Evolutionary conservation across 2,888 invertebrate species (phyloP).

Genomic region (Hirtodrosophila confusa): DNA sequence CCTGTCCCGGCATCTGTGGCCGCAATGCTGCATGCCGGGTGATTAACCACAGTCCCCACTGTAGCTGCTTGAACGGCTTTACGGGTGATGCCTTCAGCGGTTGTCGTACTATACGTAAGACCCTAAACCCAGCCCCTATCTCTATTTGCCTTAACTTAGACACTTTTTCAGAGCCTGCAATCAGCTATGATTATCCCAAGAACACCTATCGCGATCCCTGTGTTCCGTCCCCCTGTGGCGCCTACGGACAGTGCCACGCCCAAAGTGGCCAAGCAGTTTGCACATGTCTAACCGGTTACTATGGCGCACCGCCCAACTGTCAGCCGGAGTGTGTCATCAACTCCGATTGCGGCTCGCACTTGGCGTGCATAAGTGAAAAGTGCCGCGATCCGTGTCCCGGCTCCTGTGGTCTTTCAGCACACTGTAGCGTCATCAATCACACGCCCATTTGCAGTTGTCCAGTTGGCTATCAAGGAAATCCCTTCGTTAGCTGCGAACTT

Average conservation of each 20-base stretch:
- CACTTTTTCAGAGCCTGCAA: conserved; percentile 61
- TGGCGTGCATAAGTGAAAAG: conserved; percentile 88
- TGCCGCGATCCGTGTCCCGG: conserved; percentile 89
- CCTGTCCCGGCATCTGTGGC: conserved; percentile 91
- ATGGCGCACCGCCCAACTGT: conserved; percentile 89
- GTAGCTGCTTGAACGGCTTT: conserved; percentile 87
- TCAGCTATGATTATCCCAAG: conserved; percentile 60
- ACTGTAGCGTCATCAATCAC: conserved; percentile 87
- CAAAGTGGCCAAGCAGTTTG: conserved; percentile 86
- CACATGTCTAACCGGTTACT: conserved; percentile 86
- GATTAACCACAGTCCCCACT: conserved; percentile 89
- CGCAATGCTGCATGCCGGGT: conserved; percentile 86
- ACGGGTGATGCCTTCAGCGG: conserved; percentile 89
- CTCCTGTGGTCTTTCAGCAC: conserved; percentile 87
- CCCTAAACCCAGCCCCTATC: background rate
- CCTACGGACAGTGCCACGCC: conserved; percentile 87
- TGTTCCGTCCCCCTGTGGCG: conserved; percentile 88
- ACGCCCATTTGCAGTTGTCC: conserved; percentile 87
- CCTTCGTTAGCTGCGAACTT: conserved; percentile 85
- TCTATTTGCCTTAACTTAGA: conserved; percentile 11
- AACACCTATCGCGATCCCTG: conserved; percentile 86
- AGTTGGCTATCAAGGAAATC: conserved; percentile 87
- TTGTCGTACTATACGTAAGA: conserved; percentile 85
- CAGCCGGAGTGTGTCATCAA: conserved; percentile 88
- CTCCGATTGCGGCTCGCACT: conserved; percentile 88